Base-by-base conservation (phyloP, 2,888 invertebrate species). In the Dryobotodes eremita region DNA sequence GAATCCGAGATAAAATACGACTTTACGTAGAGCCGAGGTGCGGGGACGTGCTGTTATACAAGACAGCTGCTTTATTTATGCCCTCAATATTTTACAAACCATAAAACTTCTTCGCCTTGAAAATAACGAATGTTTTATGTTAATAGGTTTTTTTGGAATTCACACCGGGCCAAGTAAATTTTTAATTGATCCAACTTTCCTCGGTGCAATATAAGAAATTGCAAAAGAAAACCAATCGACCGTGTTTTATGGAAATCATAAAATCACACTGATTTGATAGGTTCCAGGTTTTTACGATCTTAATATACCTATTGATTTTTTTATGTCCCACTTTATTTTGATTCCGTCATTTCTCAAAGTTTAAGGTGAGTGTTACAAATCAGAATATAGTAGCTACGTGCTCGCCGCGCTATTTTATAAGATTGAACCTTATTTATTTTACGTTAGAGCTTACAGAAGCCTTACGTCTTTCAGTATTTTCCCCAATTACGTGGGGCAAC, bases 1-100 rank as follows among this genome's bases (percentile, higher is more conserved):
- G 93, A 95, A 95, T 95, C 95, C 95, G 89, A 89, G 93, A 94
- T 96, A 94, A 96, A 95, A 96, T 96, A 96, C 95, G 95, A 91
- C 93, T 92, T 91, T 92, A 93, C 94, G 95, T 94, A 93, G 85
- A 87, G 86, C 89, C 91, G 89, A 90, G 91, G 91, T 90, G 92
- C 90, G 89, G 93, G 92, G 95, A 95, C 95, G 96, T 95, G 95
- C 95, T 95, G 94, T 94, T 93, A 95, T 94, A 96, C 95, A 95
- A 92, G 96, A 96, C 96, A 95, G 94, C 92, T 90, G 90, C 92
- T 92, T 96, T 96, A 96, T 96, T 96, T 96, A 96, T 96, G 94
- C 92, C 94, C 95, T 93, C 95, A 95, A 96, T 96, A 96, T 96
- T 96, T 96, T 95, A 96, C 96, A 96, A 96, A 95, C 95, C 96